Evolutionary conservation across 2,888 invertebrate genomes (phyloP), one percentile per base, ranked within the genome.

Genomic region (Netelia melanura): DNA sequence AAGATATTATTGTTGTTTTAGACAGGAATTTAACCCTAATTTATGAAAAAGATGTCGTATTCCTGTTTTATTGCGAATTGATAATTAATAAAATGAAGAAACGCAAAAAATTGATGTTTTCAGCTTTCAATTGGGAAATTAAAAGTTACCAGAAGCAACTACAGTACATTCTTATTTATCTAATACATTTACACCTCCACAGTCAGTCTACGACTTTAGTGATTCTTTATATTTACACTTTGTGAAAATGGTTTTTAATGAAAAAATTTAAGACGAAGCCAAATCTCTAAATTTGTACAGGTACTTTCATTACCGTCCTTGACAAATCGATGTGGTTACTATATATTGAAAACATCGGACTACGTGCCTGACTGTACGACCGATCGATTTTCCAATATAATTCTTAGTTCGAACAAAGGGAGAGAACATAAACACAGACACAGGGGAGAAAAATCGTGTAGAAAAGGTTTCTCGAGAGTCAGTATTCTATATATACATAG

Each of bases 351-450:
- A 65, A 65, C 43, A 25, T 38, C n/a, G 62, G 62, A 11, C 30
- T 17, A n/a, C 43, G 38, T 65, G 38, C 17, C 10, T 3, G 65
- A 65, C 65, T 11, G 10, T 43, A 65, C 65, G 65, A 21, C 21
- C 65, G 43, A 65, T 65, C 65, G 43, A 65, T 65, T 65, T 65
- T 65, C 65, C 65, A 65, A 65, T 65, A 65, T 65, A 17, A 65
- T 65, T 65, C 44, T 56, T 38, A 54, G 21, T 11, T 11, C 2
- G 14, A 1, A 21, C 17, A 23, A 44, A 11, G 44, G 65, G 48
- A 48, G 48, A 48, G 48, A 48, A 10, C 6, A 6, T 6, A 6
- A 38, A 38, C 38, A 38, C 38, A 38, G 21, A 21, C 38, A 38
- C 38, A 38, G 14, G 48, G 14, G 48, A 48, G 30, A 14, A 14